phyloP scores from a whole-genome alignment of 2,113 vertebrate genomes.

The Silurus asotus region DNA sequence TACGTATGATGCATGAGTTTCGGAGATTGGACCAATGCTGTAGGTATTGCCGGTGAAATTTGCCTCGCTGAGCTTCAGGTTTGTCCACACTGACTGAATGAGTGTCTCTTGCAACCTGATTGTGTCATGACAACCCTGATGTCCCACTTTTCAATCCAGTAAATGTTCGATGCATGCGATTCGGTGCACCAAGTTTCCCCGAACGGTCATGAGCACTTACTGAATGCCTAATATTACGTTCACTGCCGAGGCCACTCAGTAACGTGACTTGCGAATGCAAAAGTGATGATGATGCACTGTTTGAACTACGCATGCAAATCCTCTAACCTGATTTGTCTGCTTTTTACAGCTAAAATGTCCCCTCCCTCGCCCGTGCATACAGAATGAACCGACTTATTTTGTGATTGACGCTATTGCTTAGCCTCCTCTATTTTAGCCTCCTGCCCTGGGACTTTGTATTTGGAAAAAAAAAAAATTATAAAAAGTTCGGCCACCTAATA shows the following conservation, averaged over 20 bases:
- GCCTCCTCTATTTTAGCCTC: slow-evolving; percentile 56
- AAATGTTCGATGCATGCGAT: slow-evolving; percentile 47
- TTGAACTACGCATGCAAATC: slow-evolving; percentile 51
- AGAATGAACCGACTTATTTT: slow-evolving; percentile 18
- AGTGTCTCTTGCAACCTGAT: slow-evolving; percentile 45
- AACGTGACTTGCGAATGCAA: slow-evolving; percentile 48
- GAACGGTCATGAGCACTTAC: slow-evolving; percentile 48
- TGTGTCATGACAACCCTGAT: slow-evolving; percentile 47
- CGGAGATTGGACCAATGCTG: not conserved
- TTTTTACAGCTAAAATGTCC: slow-evolving; percentile 39
- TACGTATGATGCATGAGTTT: too few relatives aligned
- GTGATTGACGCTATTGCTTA: slow-evolving; percentile 42
- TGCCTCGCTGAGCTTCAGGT: slow-evolving; percentile 46
- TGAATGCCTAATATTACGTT: slow-evolving; percentile 45
- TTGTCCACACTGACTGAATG: slow-evolving; percentile 47
- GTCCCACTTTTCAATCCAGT: slow-evolving; percentile 35
- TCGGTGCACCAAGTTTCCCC: slow-evolving; percentile 34
- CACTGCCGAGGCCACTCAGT: slow-evolving; percentile 16
- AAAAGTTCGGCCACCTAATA: too few relatives aligned
- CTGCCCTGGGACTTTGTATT: slow-evolving; percentile 45
- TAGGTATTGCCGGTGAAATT: slow-evolving; percentile 30
- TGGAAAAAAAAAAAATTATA: not conserved
- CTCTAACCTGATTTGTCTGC: slow-evolving; percentile 48
- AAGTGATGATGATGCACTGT: slow-evolving; percentile 45
- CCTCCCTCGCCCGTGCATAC: slow-evolving; percentile 11